Conservation (phyloP, 2,113 vertebrate species). For the Calidris pygmaea region DNA sequence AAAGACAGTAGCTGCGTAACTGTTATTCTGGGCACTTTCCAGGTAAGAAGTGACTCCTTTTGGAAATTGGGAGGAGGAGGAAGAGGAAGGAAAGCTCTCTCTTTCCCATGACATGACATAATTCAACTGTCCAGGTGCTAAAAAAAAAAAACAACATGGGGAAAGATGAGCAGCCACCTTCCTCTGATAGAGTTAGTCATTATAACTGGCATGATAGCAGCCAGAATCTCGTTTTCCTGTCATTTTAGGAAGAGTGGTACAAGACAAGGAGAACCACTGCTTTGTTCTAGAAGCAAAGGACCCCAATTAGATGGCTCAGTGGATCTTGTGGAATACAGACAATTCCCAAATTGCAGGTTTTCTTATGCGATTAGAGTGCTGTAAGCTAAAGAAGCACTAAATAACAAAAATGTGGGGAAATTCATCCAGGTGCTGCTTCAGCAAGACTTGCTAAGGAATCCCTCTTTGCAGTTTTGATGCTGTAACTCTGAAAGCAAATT, state of each 20-base stretch:
- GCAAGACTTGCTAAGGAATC: background rate
- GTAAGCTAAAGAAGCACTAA: background rate
- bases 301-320: background rate
- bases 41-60: background rate
- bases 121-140: background rate
- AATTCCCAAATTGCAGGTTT: background rate
- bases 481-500: background rate
- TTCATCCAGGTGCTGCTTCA: background rate
- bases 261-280: background rate
- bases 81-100: background rate
- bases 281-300: background rate
- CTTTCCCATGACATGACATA: background rate
- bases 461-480: background rate
- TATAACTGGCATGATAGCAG: background rate
- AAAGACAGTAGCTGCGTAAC: background rate
- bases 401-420: background rate
- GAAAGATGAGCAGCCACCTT: background rate
- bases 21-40: background rate
- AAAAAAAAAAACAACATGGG: background rate
- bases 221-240: background rate
- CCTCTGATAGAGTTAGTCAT: background rate
- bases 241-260: background rate
- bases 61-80: background rate
- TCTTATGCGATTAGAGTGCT: background rate
- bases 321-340: background rate